These are phyloP conservation scores for Coluber constrictor DNA, from an alignment of 2,797 vertebrate species.

Conservation along the genomic window DNA sequence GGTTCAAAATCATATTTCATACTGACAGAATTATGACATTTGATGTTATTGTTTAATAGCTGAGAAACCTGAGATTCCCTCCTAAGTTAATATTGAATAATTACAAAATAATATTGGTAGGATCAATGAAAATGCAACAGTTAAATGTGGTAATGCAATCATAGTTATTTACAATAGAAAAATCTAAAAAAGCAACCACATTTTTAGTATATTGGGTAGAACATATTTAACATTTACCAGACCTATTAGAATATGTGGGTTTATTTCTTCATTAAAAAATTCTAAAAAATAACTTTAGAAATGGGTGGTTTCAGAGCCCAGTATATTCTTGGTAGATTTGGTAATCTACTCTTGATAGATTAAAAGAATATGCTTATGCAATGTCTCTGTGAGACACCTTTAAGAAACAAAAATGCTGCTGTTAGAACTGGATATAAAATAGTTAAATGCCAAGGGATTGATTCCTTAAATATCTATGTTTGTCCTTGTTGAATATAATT, in stretches of 20 bases:
- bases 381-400: neutral
- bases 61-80: conserved; percentile 67
- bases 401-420: neutral
- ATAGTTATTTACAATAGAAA: conserved; percentile 51
- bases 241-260: neutral
- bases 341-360: neutral
- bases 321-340: neutral
- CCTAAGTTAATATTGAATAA: conserved; percentile 70
- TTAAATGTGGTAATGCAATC: conserved; percentile 59
- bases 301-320: neutral
- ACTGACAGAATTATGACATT: conserved; percentile 60
- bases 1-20: conserved; percentile 39
- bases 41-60: conserved; percentile 69
- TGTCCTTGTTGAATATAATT: neutral
- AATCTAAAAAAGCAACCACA: conserved; percentile 39
- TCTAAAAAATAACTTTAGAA: neutral
- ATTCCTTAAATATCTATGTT: neutral
- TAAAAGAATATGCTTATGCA: neutral
- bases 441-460: neutral
- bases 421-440: neutral
- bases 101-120: conserved; percentile 71
- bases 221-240: neutral
- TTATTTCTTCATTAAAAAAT: too few species aligned
- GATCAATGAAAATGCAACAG: conserved; percentile 66
- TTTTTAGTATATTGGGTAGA: conserved; percentile 26